phyloP scores from a whole-genome alignment of 1,140 invertebrate genomes.

The Sogatella furcifera region DNA sequence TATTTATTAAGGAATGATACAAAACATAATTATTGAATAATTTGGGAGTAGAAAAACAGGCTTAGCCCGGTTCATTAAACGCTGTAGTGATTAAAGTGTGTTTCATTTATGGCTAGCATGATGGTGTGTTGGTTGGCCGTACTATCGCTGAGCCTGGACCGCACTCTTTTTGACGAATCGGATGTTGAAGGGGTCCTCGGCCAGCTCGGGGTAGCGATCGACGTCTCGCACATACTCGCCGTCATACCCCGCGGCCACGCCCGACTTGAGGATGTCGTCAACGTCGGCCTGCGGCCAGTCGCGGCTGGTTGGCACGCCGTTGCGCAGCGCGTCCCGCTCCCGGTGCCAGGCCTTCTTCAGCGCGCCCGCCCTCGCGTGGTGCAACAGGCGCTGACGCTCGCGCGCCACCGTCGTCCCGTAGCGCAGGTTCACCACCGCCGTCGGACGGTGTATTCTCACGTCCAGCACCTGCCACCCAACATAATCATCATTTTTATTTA shows the following conservation, averaged over 20 bases:
- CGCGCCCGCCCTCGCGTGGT: slow-evolving; percentile 76
- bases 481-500: neutral
- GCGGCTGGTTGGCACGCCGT: slow-evolving; percentile 60
- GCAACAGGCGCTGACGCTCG: slow-evolving; percentile 75
- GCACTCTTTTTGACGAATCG: slow-evolving; percentile 65
- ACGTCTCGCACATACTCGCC: slow-evolving; percentile 86
- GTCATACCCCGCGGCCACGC: slow-evolving; percentile 72
- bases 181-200: slow-evolving; percentile 92
- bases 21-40: too few species aligned
- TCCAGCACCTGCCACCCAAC: slow-evolving; percentile 43
- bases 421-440: slow-evolving; percentile 69
- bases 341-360: slow-evolving; percentile 84
- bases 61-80: too few species aligned
- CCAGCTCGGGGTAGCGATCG: slow-evolving; percentile 77
- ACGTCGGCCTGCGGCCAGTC: slow-evolving; percentile 56
- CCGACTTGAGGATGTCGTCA: slow-evolving; percentile 77
- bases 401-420: slow-evolving; percentile 84
- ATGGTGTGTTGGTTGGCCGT: neutral
- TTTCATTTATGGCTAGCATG: neutral
- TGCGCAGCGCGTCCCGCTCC: slow-evolving; percentile 71
- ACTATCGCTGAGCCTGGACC: slow-evolving; percentile 18
- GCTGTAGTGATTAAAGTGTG: too few species aligned
- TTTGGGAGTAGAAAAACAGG: too few species aligned
- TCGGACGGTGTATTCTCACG: slow-evolving; percentile 74
- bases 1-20: too few species aligned